A percentile compares a stretch with the other conserved stretches of the same genome.
Evolutionary conservation across 2,113 vertebrate species (phyloP).

Genomic region (Chaetura pelagica): DNA sequence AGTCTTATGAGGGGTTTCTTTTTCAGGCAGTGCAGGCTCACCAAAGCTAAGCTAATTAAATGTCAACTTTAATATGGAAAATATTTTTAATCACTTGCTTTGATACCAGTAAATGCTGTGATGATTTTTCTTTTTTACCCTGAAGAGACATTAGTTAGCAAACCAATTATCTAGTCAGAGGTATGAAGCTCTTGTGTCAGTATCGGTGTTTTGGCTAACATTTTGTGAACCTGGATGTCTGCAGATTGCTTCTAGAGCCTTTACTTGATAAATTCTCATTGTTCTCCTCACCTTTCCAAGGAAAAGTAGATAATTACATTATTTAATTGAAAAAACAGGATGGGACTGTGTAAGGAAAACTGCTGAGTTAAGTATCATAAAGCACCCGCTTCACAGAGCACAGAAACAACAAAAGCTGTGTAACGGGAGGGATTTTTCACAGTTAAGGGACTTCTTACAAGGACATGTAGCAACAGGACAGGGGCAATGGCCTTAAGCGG

Average conservation of each 20-base stretch:
- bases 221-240: not conserved
- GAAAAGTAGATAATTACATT: not conserved
- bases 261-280: not conserved
- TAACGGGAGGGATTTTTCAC: not conserved
- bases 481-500: too few relatives aligned
- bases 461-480: too few relatives aligned
- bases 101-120: not conserved
- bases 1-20: not conserved
- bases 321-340: not conserved
- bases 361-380: not conserved
- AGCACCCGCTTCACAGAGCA: not conserved
- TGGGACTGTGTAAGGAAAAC: not conserved
- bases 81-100: constrained; percentile 20
- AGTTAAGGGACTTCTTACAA: not conserved
- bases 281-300: not conserved
- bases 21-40: not conserved
- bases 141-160: not conserved
- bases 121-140: not conserved
- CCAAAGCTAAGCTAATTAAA: constrained; percentile 12
- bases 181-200: not conserved
- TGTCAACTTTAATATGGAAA: constrained; percentile 20
- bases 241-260: not conserved
- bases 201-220: not conserved
- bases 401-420: not conserved
- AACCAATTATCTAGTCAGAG: not conserved